Evolutionary conservation across 2,113 vertebrate genomes (phyloP).

Genomic region (Callaeas wilsoni): DNA sequence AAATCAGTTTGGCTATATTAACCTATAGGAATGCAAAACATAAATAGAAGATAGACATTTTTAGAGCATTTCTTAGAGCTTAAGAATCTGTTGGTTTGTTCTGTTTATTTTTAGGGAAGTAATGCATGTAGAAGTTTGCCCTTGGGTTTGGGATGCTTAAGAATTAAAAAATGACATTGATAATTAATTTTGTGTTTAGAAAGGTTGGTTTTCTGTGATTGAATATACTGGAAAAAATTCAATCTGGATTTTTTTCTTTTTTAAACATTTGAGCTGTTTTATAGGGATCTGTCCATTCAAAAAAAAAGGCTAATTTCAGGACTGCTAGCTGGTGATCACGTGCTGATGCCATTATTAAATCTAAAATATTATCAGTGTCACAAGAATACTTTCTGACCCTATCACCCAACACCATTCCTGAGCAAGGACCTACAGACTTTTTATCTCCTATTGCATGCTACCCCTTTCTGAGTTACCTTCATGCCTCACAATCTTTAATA

Average conservation of each 20-base stretch:
- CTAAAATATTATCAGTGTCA: neutral
- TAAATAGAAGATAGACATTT: conserved; percentile 45
- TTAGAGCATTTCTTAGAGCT: conserved; percentile 20
- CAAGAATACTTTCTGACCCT: neutral
- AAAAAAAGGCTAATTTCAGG: neutral
- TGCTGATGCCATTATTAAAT: neutral
- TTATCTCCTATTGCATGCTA: neutral
- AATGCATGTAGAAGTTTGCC: neutral
- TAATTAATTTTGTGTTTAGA: neutral
- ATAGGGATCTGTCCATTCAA: neutral
- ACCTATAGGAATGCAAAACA: conserved; percentile 48
- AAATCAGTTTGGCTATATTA: conserved; percentile 1
- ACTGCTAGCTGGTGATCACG: neutral
- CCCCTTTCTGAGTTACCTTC: neutral
- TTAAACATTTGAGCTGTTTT: neutral
- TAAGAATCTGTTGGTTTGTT: neutral
- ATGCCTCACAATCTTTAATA: neutral
- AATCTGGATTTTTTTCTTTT: neutral
- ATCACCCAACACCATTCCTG: neutral
- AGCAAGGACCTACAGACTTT: neutral
- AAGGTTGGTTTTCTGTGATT: neutral
- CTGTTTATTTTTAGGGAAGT: neutral
- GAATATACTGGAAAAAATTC: neutral
- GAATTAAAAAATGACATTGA: neutral
- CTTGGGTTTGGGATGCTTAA: neutral